Base-by-base conservation (phyloP, 2,113 vertebrate genomes). In the Stomatorhinus ivindoensis region DNA sequence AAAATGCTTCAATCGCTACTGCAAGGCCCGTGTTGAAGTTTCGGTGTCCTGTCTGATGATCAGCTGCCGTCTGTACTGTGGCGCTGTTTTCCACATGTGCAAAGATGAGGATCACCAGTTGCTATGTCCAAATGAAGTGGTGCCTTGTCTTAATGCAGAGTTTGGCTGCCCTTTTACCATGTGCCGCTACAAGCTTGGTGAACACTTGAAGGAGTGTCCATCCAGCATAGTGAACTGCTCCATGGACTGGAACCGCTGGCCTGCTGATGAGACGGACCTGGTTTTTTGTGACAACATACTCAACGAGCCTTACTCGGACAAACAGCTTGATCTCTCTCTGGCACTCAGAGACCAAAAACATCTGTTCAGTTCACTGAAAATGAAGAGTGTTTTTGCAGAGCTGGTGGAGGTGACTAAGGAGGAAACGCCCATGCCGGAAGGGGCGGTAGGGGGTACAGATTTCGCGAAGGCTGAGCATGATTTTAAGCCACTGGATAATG, bases 221-320 rank as follows among this genome's bases (percentile, higher is more conserved):
- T 98, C 98, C 92, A 99, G 98, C 0, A 92, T 98, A 27, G 97
- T 99, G 73, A 96, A 95, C 92, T 99, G 98, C 93, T 98, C 97
- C 0, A 97, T 99, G 97, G 98, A 98, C 91, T 99, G 98, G 98
- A 98, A 98, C 91, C 97, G 98, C 39, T 99, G 98, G 98, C 98
- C 98, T 0, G 95, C 95, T 0, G 93, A 96, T 27, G 97, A 98
- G 17, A 96, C 95, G 0, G 96, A 96, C 89, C 94, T 93, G 0
- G 91, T 92, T 4, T 96, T 99, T 82, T 95, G 97, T 48, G 91
- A 96, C 87, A 98, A 97, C 88, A 94, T 98, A 50, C 94, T 98
- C 91, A 95, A 94, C 87, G 96, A 98, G 39, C 84, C 87, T 7
- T 91, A 94, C 13, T 92, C 42, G 0, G 95, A 96, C 53, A 96